Evolutionary conservation across 35 echinoderm and acorn worm species (phyloP), one percentile per base, ranked within the genome.

Genomic region (Stichopus chloronotus): DNA sequence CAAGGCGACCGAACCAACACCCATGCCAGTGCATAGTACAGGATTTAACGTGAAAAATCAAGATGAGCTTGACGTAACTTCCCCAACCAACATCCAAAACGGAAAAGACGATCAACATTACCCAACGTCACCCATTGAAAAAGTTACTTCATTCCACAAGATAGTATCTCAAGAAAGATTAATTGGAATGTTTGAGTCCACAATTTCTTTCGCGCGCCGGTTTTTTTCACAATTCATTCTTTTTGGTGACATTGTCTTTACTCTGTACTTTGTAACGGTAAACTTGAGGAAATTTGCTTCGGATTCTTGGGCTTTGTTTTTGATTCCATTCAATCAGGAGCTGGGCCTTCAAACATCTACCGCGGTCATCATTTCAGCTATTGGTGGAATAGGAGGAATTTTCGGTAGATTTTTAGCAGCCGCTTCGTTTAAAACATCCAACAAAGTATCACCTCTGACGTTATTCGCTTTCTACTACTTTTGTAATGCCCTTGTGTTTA

Each of bases 361-460:
- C n/a, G 65, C 65, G 11, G 65, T n/a, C 11, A n/a, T 11, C 11
- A n/a, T 71, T 11, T 11, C 11, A n/a, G n/a, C 11, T n/a, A 13
- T 71, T 13, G 65, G 65, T 11, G 65, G 65, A 71, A 71, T 71
- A 71, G 65, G 65, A n/a, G 65, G 65, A 13, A 11, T 71, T n/a
- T 71, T 71, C n/a, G 65, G 65, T 11, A 71, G 65, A 71, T 71
- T 71, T 71, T 71, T 71, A 71, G 65, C 65, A 71, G 65, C 65
- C 11, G 65, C n/a, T 11, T 71, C 65, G 11, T 71, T 71, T 71
- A 71, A 71, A 43, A 43, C 30, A 71, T 71, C 65, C 65, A 11
- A 71, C 11, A n/a, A n/a, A 71, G 76, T 23, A 23, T 71, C n/a
- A 71, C 65, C 11, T n/a, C 11, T 71, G 11, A n/a, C n/a, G 65